Conservation (phyloP, 2,888 invertebrate genomes). For the Meghimatium bilineatum region DNA sequence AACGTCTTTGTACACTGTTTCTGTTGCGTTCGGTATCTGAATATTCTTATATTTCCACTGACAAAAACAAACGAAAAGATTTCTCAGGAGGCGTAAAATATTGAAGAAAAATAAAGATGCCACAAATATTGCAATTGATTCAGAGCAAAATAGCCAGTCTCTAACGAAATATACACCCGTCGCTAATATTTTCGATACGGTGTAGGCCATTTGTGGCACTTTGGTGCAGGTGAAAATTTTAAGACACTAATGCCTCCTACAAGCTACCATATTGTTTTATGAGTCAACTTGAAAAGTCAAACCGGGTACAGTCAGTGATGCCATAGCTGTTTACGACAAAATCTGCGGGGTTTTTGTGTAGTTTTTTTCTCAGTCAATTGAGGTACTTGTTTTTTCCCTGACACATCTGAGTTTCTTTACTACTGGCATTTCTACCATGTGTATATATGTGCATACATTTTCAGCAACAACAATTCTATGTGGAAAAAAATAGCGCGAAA, state of each 20-base stretch:
- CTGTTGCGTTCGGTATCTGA: background rate
- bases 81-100: slow-evolving; percentile 33
- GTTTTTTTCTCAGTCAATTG: no score
- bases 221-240: background rate
- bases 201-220: slow-evolving; percentile 37
- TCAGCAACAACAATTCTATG: no score
- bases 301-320: no score
- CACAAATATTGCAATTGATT: slow-evolving; percentile 40
- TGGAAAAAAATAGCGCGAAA: no score
- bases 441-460: no score
- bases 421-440: no score
- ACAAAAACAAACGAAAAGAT: slow-evolving; percentile 39
- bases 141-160: slow-evolving; percentile 46
- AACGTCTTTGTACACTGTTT: background rate
- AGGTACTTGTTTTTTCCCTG: no score
- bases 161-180: slow-evolving; percentile 36
- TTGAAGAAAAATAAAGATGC: slow-evolving; percentile 42
- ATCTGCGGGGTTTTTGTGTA: no score
- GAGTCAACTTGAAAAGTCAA: background rate
- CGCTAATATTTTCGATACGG: slow-evolving; percentile 34
- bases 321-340: no score
- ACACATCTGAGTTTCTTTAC: no score
- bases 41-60: slow-evolving; percentile 43
- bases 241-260: background rate
- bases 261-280: background rate